Evolutionary conservation across 2,797 vertebrate species (phyloP), one percentile per base, ranked within the genome.

Genomic region (Gorsachius magnificus): DNA sequence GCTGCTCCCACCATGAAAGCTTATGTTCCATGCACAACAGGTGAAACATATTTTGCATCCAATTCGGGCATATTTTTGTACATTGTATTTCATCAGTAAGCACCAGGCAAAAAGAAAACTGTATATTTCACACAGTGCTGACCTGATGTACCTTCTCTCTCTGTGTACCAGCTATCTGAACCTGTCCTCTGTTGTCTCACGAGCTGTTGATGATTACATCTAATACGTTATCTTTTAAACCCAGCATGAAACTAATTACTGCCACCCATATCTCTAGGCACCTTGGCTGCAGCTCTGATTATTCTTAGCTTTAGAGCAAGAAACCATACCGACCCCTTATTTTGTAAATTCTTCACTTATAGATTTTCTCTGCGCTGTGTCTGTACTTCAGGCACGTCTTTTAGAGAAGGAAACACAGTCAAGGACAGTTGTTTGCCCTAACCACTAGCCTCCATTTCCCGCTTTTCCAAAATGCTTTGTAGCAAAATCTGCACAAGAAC

Each of bases 201-300:
- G 43, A 95, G 63, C 74, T 85, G 61, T 51, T 87, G 78, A 46
- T 92, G 93, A 94, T 94, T 94, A 61, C 56, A 83, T 94, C 81
- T 85, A 84, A 92, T 91, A 84, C 0, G 0, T 87, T 92, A 83
- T 87, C 92, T 95, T 93, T 90, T 85, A 92, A 96, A 93, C 50
- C 36, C 89, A 95, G 78, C 57, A 77, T 71, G 75, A 87, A 95
- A 80, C 68, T 93, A 94, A 95, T 94, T 96, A 93, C 75, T 83
- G 71, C 16, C 75, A 92, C 68, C 57, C 17, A 0, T 92, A 83
- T 94, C 68, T 95, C 83, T 71, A 71, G 81, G 78, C 57, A 89
- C 45, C 57, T 92, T 85, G 60, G 53, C 78, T 92, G 57, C 81
- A 70, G 31, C 57, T 80, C 38, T 75, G 48, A 87, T 83, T 95